These are phyloP conservation scores for Heliothis peltigera DNA, from an alignment of 2,888 invertebrate species.

Conservation along the genomic window DNA sequence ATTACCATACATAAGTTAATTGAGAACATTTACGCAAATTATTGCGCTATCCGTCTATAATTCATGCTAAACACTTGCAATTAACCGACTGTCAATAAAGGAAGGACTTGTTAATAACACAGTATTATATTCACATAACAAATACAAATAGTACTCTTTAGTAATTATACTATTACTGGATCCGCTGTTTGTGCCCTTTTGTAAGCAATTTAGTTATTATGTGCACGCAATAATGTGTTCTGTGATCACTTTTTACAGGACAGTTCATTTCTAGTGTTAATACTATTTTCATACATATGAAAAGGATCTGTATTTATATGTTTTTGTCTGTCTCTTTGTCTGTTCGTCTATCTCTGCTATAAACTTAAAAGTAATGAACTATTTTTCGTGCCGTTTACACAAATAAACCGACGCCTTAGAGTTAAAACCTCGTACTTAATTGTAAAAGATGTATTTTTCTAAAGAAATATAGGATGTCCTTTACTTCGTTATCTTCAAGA, in stretches of 20 bases:
- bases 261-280: background rate
- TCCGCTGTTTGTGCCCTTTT: background rate
- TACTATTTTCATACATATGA: too few relatives aligned
- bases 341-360: too few relatives aligned
- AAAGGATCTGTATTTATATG: too few relatives aligned
- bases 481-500: too few relatives aligned
- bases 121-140: constrained; percentile 20
- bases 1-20: constrained; percentile 10
- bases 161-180: constrained; percentile 33
- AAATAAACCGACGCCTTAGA: too few relatives aligned
- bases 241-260: background rate
- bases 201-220: constrained; percentile 10
- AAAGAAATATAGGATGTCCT: too few relatives aligned
- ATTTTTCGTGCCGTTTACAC: too few relatives aligned
- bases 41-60: constrained; percentile 10
- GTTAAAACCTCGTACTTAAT: too few relatives aligned
- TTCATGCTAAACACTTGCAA: constrained; percentile 11
- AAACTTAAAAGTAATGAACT: too few relatives aligned
- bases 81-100: constrained; percentile 8
- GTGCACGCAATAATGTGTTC: constrained; percentile 10
- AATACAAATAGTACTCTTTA: constrained; percentile 1
- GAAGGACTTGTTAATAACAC: constrained; percentile 23
- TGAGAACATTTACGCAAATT: constrained; percentile 26
- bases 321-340: too few relatives aligned
- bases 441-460: too few relatives aligned